A percentile compares a stretch with the other conserved stretches of the same genome.
phyloP scores from a whole-genome alignment of 2,888 invertebrate genomes.

The Hyalella azteca region DNA sequence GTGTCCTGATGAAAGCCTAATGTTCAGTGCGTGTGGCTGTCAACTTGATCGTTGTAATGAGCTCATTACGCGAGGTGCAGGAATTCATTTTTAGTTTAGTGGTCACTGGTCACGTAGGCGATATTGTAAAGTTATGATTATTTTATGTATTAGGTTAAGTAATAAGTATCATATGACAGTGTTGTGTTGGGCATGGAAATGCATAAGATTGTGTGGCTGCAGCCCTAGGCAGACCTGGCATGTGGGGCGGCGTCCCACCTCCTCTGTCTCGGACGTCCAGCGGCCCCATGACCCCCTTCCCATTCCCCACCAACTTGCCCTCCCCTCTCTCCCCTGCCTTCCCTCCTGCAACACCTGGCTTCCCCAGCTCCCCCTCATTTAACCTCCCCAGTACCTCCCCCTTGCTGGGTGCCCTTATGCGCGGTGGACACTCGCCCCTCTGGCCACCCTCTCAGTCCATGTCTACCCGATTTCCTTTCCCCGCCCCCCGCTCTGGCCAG shows the following conservation, averaged over 20 bases:
- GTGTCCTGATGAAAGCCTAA: too few species aligned
- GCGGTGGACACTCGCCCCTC: background rate
- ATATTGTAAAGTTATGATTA: too few species aligned
- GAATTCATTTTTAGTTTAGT: too few species aligned
- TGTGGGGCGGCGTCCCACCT: background rate
- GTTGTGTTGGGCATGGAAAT: too few species aligned
- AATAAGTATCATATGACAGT: too few species aligned
- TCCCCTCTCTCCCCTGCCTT: constrained; percentile 32
- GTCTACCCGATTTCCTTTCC: constrained; percentile 16
- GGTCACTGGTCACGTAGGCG: too few species aligned
- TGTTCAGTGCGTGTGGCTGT: too few species aligned
- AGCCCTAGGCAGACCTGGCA: background rate
- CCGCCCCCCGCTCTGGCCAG: background rate
- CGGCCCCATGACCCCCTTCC: background rate
- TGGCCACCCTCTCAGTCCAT: background rate
- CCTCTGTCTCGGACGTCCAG: background rate
- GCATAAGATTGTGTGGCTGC: background rate
- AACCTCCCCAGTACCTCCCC: constrained; percentile 7
- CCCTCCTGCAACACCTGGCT: background rate
- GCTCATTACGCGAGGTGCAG: too few species aligned
- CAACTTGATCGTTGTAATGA: too few species aligned
- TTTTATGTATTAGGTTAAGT: too few species aligned
- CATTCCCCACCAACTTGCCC: background rate
- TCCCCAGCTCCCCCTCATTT: constrained; percentile 2
- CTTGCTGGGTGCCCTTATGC: background rate